phyloP scores from a whole-genome alignment of 2,888 invertebrate genomes.

The Synanthedon vespiformis region DNA sequence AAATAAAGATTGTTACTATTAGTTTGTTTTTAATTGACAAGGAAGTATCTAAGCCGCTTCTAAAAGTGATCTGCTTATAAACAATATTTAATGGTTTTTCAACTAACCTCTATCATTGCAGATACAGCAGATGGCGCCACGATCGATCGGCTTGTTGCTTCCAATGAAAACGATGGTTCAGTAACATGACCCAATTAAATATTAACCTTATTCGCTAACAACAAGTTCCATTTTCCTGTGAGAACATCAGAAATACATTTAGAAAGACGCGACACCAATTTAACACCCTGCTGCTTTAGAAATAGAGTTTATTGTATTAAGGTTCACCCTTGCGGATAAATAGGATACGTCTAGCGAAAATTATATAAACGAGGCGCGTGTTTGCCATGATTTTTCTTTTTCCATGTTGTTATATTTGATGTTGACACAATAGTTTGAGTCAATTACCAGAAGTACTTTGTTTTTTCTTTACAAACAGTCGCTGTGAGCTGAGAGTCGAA shows the following conservation, averaged over 20 bases:
- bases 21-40: too few species aligned
- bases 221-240: conserved; percentile 14
- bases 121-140: conserved; percentile 32
- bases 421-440: background rate
- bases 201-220: conserved; percentile 8
- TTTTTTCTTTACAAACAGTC: background rate
- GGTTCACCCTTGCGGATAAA: conserved; percentile 23
- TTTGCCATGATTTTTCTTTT: conserved; percentile 12
- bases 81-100: too few species aligned
- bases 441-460: background rate
- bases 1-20: too few species aligned
- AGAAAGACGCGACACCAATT: background rate
- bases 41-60: too few species aligned
- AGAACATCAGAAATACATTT: background rate
- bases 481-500: background rate
- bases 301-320: background rate
- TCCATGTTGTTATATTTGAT: conserved; percentile 3
- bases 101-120: too few species aligned
- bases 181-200: conserved; percentile 25
- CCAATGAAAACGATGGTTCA: conserved; percentile 25
- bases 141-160: conserved; percentile 47
- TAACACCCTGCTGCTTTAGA: conserved; percentile 17
- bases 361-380: conserved; percentile 24
- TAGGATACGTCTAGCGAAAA: conserved; percentile 31
- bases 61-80: too few species aligned